A percentile compares a stretch with the other conserved stretches of the same genome.
phyloP scores from a whole-genome alignment of 2,888 invertebrate species.

The Drosophila fulvimacula region DNA sequence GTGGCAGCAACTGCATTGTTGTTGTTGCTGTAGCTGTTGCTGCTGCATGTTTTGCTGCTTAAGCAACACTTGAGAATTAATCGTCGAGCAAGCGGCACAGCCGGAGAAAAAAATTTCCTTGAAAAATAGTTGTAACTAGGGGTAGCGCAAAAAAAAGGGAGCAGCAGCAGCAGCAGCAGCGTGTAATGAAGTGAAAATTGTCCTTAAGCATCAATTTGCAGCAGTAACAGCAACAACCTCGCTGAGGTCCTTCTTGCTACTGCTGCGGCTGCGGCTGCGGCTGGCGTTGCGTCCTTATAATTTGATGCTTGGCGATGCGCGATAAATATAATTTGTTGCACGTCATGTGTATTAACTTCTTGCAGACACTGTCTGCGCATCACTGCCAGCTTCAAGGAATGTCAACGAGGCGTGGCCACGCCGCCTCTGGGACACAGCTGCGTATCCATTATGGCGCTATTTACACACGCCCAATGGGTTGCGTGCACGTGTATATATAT shows the following conservation, averaged over 20 bases:
- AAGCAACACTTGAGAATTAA: slow-evolving; percentile 65
- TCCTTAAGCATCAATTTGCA: slow-evolving; percentile 83
- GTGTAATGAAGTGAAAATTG: slow-evolving; percentile 83
- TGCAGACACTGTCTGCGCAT: slow-evolving; percentile 59
- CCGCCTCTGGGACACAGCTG: slow-evolving; percentile 40
- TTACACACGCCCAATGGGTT: slow-evolving; percentile 52
- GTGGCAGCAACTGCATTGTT: slow-evolving; percentile 41
- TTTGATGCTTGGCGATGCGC: slow-evolving; percentile 81
- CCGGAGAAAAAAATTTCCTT: slow-evolving; percentile 43
- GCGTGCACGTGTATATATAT: slow-evolving; percentile 14
- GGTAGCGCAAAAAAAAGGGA: slow-evolving; percentile 13
- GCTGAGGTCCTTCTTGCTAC: slow-evolving; percentile 15
- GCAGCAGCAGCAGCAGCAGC: slow-evolving; percentile 28
- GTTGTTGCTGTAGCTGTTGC: slow-evolving; percentile 10
- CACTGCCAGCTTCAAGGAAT: slow-evolving; percentile 17
- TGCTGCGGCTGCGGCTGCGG: slow-evolving; percentile 51
- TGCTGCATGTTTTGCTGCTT: slow-evolving; percentile 52
- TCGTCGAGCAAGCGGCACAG: slow-evolving; percentile 36
- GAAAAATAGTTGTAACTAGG: slow-evolving; percentile 45
- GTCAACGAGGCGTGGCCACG: slow-evolving; percentile 35
- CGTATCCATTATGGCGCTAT: slow-evolving; percentile 69
- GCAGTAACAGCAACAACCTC: slow-evolving; percentile 34
- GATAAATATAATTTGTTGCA: slow-evolving; percentile 82
- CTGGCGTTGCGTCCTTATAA: slow-evolving; percentile 64
- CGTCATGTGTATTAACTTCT: slow-evolving; percentile 81